Percentiles rank a stretch among this genome's conserved stretches.
These are phyloP conservation scores for Tachuris rubrigastra DNA, from an alignment of 2,113 vertebrate species.

Conservation along the genomic window DNA sequence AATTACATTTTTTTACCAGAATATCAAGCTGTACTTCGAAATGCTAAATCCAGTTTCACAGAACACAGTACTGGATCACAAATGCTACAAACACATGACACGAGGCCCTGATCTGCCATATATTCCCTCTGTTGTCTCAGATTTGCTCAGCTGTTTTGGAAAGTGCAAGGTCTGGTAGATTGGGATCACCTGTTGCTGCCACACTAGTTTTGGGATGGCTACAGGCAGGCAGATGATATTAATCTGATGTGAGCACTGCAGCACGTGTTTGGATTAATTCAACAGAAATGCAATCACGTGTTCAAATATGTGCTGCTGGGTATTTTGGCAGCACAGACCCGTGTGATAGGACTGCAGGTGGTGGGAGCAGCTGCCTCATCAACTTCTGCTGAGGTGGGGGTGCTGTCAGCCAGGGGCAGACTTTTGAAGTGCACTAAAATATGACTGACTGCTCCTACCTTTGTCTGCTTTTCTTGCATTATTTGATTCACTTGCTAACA, in stretches of 20 bases:
- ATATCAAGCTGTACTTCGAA: background rate
- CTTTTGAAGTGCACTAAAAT: background rate
- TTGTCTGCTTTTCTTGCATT: background rate
- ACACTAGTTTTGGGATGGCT: fast-evolving
- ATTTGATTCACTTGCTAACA: background rate
- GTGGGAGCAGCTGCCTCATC: background rate
- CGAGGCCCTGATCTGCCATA: background rate
- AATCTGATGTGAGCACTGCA: background rate
- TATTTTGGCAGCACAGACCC: background rate
- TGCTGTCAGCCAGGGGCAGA: background rate
- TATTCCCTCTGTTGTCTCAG: background rate
- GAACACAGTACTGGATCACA: background rate
- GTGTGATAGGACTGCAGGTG: background rate
- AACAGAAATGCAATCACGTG: background rate
- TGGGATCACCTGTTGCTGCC: background rate
- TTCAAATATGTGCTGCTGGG: background rate
- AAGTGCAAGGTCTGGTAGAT: background rate
- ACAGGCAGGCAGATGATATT: background rate
- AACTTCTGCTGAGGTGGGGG: background rate
- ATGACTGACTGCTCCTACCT: background rate
- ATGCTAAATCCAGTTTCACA: background rate
- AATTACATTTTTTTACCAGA: background rate
- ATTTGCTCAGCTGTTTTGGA: background rate
- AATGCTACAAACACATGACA: background rate
- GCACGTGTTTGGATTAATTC: background rate